These are phyloP conservation scores for Zoanthus sansibaricus DNA, from an alignment of 92 coral and sea anemone species.

Conservation along the genomic window DNA sequence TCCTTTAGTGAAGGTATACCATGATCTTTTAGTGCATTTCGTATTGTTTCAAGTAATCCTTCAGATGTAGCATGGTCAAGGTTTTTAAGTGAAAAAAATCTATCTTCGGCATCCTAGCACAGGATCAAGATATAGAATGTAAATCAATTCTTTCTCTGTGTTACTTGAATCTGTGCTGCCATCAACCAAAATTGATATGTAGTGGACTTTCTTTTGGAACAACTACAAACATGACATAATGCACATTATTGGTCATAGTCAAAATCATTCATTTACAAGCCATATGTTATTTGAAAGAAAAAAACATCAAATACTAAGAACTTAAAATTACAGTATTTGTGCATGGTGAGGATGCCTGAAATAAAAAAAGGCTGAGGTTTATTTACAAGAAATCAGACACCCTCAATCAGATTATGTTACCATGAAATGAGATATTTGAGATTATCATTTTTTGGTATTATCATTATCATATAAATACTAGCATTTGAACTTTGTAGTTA, in stretches of 20 bases:
- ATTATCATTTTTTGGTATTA: too few relatives aligned
- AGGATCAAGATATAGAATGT: constrained; percentile 54
- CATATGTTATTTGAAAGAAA: too few relatives aligned
- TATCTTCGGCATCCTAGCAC: too few relatives aligned
- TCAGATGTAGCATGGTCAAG: constrained; percentile 50
- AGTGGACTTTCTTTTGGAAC: constrained; percentile 35
- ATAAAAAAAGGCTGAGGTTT: too few relatives aligned
- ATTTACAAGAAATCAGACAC: too few relatives aligned
- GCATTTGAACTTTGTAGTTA: too few relatives aligned
- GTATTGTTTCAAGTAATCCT: constrained; percentile 52
- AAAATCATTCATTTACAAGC: constrained; percentile 3
- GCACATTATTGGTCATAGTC: not conserved
- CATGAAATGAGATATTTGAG: too few relatives aligned
- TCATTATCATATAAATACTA: too few relatives aligned
- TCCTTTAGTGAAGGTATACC: constrained; percentile 36
- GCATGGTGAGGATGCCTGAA: too few relatives aligned
- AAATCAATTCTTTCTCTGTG: not conserved
- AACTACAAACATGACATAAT: not conserved
- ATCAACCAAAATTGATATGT: constrained; percentile 65
- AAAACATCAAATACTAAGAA: too few relatives aligned
- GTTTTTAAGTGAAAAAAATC: constrained; percentile 49
- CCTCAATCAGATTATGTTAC: too few relatives aligned
- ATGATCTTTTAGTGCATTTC: constrained; percentile 53
- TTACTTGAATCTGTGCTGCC: constrained; percentile 61
- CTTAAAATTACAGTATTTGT: too few relatives aligned